These are phyloP conservation scores for Athene noctua DNA, from an alignment of 2,113 vertebrate genomes.

Conservation along the genomic window DNA sequence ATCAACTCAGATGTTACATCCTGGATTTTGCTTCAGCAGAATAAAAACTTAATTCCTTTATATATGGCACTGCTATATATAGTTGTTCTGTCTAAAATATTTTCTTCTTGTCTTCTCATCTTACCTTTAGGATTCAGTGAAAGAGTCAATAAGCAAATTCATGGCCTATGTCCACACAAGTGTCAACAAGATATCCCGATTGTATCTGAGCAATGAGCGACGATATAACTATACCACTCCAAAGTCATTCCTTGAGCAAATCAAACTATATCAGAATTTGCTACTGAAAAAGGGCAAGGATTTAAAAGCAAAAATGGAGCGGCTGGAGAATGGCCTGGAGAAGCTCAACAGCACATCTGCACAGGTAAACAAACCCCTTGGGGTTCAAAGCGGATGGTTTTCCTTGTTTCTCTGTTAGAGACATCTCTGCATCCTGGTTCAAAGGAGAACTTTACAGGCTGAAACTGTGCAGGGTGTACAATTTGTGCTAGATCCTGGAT, in stretches of 20 bases:
- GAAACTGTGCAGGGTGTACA: neutral
- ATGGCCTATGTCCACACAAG: conserved; percentile 93
- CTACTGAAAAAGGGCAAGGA: conserved; percentile 78
- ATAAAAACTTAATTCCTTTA: neutral
- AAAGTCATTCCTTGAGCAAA: conserved; percentile 96
- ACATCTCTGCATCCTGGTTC: neutral
- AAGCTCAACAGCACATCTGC: conserved; percentile 90
- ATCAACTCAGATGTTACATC: neutral
- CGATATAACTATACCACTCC: conserved; percentile 95
- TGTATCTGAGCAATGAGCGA: conserved; percentile 86
- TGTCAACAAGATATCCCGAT: conserved; percentile 83
- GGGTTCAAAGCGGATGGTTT: neutral
- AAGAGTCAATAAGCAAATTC: conserved; percentile 89
- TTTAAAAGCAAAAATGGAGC: conserved; percentile 83
- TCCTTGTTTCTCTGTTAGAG: neutral
- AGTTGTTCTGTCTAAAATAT: neutral
- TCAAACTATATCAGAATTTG: conserved; percentile 89
- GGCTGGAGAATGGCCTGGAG: conserved; percentile 89
- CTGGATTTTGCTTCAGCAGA: neutral
- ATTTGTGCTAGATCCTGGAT: neutral
- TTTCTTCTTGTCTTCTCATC: neutral
- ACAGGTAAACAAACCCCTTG: conserved; percentile 73
- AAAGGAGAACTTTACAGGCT: neutral
- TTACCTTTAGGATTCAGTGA: conserved; percentile 75
- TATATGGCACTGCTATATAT: neutral